Conservation (phyloP, 1,140 invertebrate species). For the Heliconius nattereri region DNA sequence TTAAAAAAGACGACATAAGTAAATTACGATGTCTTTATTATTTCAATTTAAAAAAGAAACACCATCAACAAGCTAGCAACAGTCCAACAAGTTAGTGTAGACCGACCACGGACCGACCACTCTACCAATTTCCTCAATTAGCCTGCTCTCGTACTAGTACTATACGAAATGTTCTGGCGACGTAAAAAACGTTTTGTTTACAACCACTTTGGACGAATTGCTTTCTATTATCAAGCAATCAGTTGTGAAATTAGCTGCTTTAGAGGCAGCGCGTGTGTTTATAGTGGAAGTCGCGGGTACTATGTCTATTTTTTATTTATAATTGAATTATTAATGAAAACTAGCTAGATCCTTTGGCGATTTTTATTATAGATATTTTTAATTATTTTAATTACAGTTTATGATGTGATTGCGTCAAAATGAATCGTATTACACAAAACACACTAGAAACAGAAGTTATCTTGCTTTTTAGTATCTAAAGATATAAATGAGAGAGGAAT, state of each 20-base stretch:
- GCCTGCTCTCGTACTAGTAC: constrained; percentile 11
- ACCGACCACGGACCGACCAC: neutral
- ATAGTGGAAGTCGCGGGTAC: neutral
- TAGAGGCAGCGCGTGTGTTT: neutral
- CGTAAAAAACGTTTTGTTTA: constrained; percentile 15
- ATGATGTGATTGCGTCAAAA: too few relatives aligned
- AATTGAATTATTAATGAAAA: too few relatives aligned
- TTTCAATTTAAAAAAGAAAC: neutral
- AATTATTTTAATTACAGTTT: too few relatives aligned
- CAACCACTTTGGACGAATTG: neutral
- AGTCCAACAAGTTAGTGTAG: constrained; percentile 2
- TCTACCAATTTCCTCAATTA: constrained; percentile 13
- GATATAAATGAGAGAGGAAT: too few relatives aligned
- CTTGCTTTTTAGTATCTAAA: too few relatives aligned
- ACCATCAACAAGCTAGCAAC: neutral
- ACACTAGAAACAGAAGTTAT: too few relatives aligned
- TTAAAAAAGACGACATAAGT: too few relatives aligned
- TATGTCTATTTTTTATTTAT: too few relatives aligned
- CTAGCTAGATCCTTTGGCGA: too few relatives aligned
- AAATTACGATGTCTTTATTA: neutral
- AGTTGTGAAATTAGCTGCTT: neutral
- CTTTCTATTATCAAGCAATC: neutral
- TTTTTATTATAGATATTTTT: too few relatives aligned
- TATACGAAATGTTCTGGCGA: constrained; percentile 2
- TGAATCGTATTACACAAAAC: too few relatives aligned